Base-by-base conservation (phyloP, 2,888 invertebrate species). In the Odontothrips loti region DNA sequence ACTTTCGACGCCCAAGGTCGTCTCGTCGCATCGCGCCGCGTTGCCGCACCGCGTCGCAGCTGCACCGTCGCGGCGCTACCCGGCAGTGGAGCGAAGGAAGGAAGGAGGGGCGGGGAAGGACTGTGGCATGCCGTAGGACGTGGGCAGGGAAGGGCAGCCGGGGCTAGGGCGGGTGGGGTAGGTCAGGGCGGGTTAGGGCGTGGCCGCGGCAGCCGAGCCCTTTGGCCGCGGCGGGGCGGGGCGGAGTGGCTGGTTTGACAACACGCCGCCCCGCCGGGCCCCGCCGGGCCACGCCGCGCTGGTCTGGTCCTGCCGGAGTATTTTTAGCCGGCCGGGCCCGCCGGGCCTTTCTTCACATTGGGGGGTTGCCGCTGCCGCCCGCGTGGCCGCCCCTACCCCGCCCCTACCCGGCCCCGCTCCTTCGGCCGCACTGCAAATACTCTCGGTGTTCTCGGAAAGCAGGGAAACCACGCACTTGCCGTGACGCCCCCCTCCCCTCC, bases 1-100 rank as follows among this genome's bases (percentile, higher is more conserved):
- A 75, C 68, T 75, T 75, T 75, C 68, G 68, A 75, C 68, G 68
- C 23, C 68, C 68, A 75, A 75, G 68, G 68, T 75, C 68, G 68
- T 75, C 68, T 27, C 68, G 23, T 8, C 27, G 68, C 68, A 1
- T n/a, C 27, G 68, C 68, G 8, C 68, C 23, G 23, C 23, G 23
- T 11, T 23, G 68, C 68, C 27, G 68, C 23, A 12, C 68, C 68
- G 27, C 23, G 68, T 27, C 68, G 23, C 10, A 27, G 68, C 17
- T 58, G 58, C 58, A 58, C 27, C 23, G 23, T 27, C 27, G 34
- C 34, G 34, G 34, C 34, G 34, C 34, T 43, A 43, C 34, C 34
- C 34, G 34, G 51, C 58, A 4, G 58, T 17, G 17, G 58, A 15
- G 68, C 27, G 68, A 23, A 68, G 58, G 58, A 15, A 17, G 17